phyloP scores from a whole-genome alignment of 1,140 invertebrate species.

The Polypedilum vanderplanki region DNA sequence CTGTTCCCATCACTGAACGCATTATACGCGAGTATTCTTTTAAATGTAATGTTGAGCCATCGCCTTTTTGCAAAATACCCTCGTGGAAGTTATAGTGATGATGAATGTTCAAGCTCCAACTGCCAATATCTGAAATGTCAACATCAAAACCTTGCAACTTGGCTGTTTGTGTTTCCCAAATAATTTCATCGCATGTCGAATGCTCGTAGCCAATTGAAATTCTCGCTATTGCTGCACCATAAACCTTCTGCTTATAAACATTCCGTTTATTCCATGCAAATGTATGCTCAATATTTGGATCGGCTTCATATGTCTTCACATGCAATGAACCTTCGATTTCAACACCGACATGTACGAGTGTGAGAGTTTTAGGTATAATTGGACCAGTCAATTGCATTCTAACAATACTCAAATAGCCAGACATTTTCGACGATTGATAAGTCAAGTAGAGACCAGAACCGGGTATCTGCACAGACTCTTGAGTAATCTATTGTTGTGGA shows the following conservation, averaged over 20 bases:
- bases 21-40: slow-evolving; percentile 87
- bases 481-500: slow-evolving; percentile 68
- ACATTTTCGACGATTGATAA: slow-evolving; percentile 85
- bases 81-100: slow-evolving; percentile 98
- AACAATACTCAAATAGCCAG: slow-evolving; percentile 87
- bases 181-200: slow-evolving; percentile 69
- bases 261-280: slow-evolving; percentile 97
- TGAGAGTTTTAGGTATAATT: slow-evolving; percentile 68
- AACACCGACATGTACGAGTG: slow-evolving; percentile 80
- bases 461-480: slow-evolving; percentile 88
- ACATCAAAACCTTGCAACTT: slow-evolving; percentile 95
- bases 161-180: slow-evolving; percentile 92
- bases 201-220: slow-evolving; percentile 94
- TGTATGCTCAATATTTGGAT: slow-evolving; percentile 87
- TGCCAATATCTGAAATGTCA: slow-evolving; percentile 92
- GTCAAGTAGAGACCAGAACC: slow-evolving; percentile 85
- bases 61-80: slow-evolving; percentile 93
- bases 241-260: slow-evolving; percentile 94
- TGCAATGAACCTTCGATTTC: slow-evolving; percentile 88
- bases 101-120: slow-evolving; percentile 96
- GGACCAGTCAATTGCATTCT: slow-evolving; percentile 82
- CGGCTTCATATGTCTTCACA: slow-evolving; percentile 89
- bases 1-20: slow-evolving; percentile 88
- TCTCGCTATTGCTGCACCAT: slow-evolving; percentile 77
- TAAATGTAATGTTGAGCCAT: slow-evolving; percentile 86